phyloP scores from a whole-genome alignment of 2,888 invertebrate genomes.

The Nephrotoma appendiculata region DNA sequence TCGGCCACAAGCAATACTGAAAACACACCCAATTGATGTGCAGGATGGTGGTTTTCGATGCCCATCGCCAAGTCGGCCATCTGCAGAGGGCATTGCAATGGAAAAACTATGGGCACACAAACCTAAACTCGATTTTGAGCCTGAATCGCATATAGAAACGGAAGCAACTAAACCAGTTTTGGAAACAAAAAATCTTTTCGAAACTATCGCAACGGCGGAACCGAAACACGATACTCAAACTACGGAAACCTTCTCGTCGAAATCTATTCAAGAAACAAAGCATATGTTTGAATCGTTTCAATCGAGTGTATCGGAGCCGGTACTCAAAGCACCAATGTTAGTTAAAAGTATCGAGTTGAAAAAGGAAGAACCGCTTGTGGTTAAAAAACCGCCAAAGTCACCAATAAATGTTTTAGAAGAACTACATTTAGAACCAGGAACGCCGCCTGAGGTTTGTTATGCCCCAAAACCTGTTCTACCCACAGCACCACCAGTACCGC shows the following conservation, averaged over 20 bases:
- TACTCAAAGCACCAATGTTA: conserved; percentile 35
- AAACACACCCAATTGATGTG: conserved; percentile 20
- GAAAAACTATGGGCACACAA: conserved; percentile 48
- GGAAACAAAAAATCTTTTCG: not conserved
- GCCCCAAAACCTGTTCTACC: conserved; percentile 40
- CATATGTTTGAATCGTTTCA: conserved; percentile 17
- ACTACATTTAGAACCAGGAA: conserved; percentile 45
- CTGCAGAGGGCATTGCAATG: conserved; percentile 49
- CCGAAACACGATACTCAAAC: not conserved
- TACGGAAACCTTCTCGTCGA: conserved; percentile 9
- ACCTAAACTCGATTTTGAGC: conserved; percentile 15
- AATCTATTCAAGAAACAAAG: conserved; percentile 19
- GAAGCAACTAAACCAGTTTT: not conserved
- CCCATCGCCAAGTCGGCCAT: conserved; percentile 38
- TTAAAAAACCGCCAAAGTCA: conserved; percentile 13
- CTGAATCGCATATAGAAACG: conserved; percentile 19
- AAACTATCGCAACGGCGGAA: conserved; percentile 8
- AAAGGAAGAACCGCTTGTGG: not conserved
- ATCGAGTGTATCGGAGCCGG: conserved; percentile 14
- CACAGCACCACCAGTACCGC: conserved; percentile 28
- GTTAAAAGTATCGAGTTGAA: conserved; percentile 21
- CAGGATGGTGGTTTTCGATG: conserved; percentile 24
- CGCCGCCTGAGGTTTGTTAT: conserved; percentile 52
- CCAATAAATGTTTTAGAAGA: conserved; percentile 21
- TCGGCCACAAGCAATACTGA: conserved; percentile 26